Evolutionary conservation across 2,888 invertebrate species (phyloP).

Genomic region (Leptopilina syphax): DNA sequence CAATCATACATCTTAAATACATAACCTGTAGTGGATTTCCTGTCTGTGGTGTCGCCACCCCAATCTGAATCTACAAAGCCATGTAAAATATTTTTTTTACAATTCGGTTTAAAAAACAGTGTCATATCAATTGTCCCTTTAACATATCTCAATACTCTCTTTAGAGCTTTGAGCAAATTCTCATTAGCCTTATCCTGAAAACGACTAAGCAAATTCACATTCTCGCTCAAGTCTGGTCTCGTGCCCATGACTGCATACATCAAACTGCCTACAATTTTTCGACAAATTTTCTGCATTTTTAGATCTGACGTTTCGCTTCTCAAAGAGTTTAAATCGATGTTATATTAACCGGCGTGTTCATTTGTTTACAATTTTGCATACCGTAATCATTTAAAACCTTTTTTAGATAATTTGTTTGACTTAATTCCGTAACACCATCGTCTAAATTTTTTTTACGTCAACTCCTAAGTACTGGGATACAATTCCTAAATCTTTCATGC

Average conservation of each 20-base stretch:
- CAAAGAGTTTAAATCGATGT: conserved; percentile 29
- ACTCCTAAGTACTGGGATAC: conserved; percentile 27
- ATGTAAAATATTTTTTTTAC: conserved; percentile 40
- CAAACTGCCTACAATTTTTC: conserved; percentile 52
- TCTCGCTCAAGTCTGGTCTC: conserved; percentile 51
- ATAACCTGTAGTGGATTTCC: conserved; percentile 50
- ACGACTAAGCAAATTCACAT: background rate
- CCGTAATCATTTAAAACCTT: conserved; percentile 43
- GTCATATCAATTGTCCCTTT: conserved; percentile 53
- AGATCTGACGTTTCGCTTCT: background rate
- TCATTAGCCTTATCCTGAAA: conserved; percentile 20
- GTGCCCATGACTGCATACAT: conserved; percentile 54
- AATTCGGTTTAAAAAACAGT: conserved; percentile 45
- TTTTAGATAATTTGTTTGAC: conserved; percentile 42
- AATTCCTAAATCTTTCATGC: conserved; percentile 37
- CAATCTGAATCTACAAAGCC: conserved; percentile 58
- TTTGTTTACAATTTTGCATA: conserved; percentile 44
- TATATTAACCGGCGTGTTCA: conserved; percentile 40
- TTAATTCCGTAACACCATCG: conserved; percentile 32
- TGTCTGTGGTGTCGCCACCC: conserved; percentile 42
- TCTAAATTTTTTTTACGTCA: conserved; percentile 11
- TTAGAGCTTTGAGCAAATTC: conserved; percentile 53
- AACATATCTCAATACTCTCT: conserved; percentile 58
- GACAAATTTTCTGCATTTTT: conserved; percentile 38
- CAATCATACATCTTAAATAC: conserved; percentile 51